Evolutionary conservation across 2,888 invertebrate species (phyloP).

Genomic region (Liodrosophila aerea): DNA sequence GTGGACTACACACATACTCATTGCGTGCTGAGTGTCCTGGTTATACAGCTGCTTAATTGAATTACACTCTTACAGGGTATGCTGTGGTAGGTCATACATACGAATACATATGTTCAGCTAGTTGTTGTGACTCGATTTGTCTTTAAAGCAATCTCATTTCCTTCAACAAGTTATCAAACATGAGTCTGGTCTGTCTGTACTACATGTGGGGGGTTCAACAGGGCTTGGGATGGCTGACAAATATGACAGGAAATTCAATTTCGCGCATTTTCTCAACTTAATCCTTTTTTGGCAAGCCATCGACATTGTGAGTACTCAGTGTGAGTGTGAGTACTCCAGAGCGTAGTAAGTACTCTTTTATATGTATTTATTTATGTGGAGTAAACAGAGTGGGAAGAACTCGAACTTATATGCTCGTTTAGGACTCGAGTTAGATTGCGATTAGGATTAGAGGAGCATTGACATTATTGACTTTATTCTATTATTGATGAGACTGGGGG

Average conservation of each 20-base stretch:
- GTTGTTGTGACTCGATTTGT: conserved; percentile 20
- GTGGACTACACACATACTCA: background rate
- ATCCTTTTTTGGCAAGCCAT: conserved; percentile 56
- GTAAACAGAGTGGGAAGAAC: background rate
- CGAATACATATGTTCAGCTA: background rate
- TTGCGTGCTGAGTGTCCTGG: too few species aligned
- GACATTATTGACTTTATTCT: too few species aligned
- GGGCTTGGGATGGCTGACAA: conserved; percentile 1
- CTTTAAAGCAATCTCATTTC: conserved; percentile 66
- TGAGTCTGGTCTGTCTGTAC: conserved; percentile 4
- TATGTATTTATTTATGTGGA: conserved; percentile 11
- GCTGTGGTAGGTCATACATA: background rate
- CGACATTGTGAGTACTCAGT: conserved; percentile 19
- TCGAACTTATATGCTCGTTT: too few species aligned
- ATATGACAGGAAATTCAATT: conserved; percentile 65
- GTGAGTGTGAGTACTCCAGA: background rate
- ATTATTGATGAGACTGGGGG: too few species aligned
- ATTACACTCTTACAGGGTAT: conserved; percentile 28
- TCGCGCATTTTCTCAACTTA: conserved; percentile 64
- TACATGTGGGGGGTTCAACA: background rate
- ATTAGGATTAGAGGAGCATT: too few species aligned
- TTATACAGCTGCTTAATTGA: background rate
- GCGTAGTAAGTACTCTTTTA: background rate
- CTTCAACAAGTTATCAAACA: conserved; percentile 51
- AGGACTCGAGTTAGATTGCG: too few species aligned